Evolutionary conservation across 92 coral and sea anemone species (phyloP), one percentile per base, ranked within the genome.

Genomic region (Chrysogorgia sp.): DNA sequence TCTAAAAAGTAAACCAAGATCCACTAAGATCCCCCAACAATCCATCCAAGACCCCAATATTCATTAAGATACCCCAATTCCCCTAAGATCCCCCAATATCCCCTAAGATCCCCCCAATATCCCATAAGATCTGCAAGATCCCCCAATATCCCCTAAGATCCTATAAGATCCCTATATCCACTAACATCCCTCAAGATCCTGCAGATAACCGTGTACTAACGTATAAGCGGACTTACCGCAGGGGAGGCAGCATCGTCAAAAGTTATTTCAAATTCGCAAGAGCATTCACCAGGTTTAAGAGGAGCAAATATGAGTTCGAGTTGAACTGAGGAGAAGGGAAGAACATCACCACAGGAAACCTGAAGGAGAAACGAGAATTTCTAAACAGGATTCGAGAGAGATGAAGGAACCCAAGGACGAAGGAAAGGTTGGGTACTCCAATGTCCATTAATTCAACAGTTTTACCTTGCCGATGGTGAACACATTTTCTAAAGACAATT

Each of bases 291-390:
- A 67, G 98, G 86, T 64, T 91, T 91, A 63, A 81, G 59, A 23
- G 99, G 99, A 50, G 87, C 86, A 63, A 96, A 96, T 10, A 96
- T 40, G 71, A 96, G 80, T 53, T 91, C 99, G 65, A 96, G 45
- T 68, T 91, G 92, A 30, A 89, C 82, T 14, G 89, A 58, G 29
- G 96, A 85, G 77, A 92, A 92, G 15, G 99, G 88, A n/a, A 82
- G 91, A 58, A 91, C 88, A 31, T 91, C 88, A 48, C 97, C 97
- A 23, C 86, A 83, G 20, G 67, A 52, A 45, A 89, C 68, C 99
- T 96, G 70, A 26, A 53, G 30, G 47, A 29, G 58, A 81, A 37
- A 15, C 10, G 29, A 7, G 48, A 57, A 41, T n/a, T 12, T 70
- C 17, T 22, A 55, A 43, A 28, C 33, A 23, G 15, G 17, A n/a